Evolutionary conservation across 1,140 invertebrate genomes (phyloP), one percentile per base, ranked within the genome.

Genomic region (Parasteatoda tepidariorum): DNA sequence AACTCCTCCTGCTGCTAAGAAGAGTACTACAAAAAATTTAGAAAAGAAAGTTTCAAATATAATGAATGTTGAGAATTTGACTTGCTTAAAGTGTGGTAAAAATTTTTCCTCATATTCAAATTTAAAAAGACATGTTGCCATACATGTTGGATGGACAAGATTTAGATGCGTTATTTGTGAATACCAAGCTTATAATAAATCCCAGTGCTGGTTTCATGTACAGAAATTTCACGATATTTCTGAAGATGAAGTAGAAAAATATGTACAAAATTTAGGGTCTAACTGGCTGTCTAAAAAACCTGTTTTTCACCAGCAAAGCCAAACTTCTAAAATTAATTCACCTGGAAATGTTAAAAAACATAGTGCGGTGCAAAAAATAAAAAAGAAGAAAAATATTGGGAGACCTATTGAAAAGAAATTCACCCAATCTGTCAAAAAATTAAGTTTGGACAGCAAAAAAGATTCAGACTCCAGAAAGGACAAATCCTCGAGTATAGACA

Each of bases 71-170:
- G 85, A 84, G 9, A 86, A 87, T 0, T 61, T 88, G 24, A 84
- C 85, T n/a, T 90, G 89, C 85, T 73, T 87, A n/a, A 86, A 89
- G 59, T 90, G 89, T 86, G 84, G 87, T 18, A 85, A 86, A 41
- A 83, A 79, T 18, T 89, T 88, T 82, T 86, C 86, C 11, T 86
- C 86, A n/a, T 84, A 87, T 34, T 89, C 88, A 11, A 89, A 89
- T 85, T 83, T 90, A n/a, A 86, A 88, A 6, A 86, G 88, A 15
- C 89, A 90, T 85, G 88, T 87, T 28, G 88, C 89, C 9, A 85
- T 87, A 18, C 89, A 90, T 83, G 86, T 90, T 48, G 89, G 89
- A 7, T 89, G 89, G 88, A 87, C 87, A n/a, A 85, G 89, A 7
- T 90, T 87, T 79, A 88, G 89, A 71, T 90, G 89, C 78, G 88